These are phyloP conservation scores for Astropecten irregularis DNA, from an alignment of 53 echinoderm and acorn worm species.

Conservation along the genomic window DNA sequence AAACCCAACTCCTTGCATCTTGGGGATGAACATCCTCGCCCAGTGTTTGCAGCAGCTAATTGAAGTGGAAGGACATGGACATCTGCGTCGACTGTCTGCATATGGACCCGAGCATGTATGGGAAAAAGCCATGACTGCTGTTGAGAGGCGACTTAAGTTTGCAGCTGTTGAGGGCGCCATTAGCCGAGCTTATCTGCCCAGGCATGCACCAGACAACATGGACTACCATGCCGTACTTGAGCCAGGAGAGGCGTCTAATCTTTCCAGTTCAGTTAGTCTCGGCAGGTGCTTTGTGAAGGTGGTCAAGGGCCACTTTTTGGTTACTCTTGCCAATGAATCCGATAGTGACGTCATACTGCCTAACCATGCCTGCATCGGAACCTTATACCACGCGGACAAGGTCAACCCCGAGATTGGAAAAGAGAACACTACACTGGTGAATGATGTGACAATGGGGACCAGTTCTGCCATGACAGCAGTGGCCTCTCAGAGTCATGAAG, in stretches of 20 bases:
- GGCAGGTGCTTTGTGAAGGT: no score
- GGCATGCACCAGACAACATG: no score
- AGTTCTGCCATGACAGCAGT: not conserved
- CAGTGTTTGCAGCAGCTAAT: not conserved
- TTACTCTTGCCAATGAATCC: no score
- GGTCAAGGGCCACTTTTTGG: no score
- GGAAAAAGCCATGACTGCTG: no score
- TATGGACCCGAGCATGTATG: no score
- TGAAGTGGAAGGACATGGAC: not conserved
- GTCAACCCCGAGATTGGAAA: not conserved
- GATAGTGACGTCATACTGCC: no score
- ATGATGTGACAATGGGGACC: not conserved
- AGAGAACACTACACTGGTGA: no score
- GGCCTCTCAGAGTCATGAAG: no score
- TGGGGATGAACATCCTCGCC: not conserved
- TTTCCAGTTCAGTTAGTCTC: not conserved
- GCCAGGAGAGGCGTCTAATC: not conserved
- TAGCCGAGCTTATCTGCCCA: no score
- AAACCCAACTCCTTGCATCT: no score
- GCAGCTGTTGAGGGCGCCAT: not conserved
- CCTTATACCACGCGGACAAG: not conserved
- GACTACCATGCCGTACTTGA: no score
- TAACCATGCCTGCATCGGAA: not conserved
- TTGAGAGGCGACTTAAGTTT: not conserved
- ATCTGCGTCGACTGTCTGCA: not conserved